phyloP scores from a whole-genome alignment of 35 echinoderm and acorn worm species.

The Diadema setosum region DNA sequence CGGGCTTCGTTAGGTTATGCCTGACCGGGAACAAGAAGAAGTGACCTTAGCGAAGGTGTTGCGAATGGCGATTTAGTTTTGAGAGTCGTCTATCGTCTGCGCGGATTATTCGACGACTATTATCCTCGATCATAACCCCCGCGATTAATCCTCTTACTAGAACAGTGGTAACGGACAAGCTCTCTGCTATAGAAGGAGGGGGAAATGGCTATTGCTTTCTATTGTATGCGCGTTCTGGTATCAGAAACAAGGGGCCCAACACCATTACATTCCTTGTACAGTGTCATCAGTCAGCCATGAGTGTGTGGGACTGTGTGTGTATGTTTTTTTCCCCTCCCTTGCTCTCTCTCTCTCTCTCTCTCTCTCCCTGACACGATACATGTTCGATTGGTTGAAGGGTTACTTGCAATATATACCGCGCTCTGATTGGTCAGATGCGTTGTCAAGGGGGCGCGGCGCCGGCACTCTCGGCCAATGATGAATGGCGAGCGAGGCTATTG shows the following conservation, averaged over 20 bases:
- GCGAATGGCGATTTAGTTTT: not conserved
- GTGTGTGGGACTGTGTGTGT: no score
- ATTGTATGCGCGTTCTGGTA: not conserved
- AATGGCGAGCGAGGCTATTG: not conserved
- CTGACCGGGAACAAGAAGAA: no score
- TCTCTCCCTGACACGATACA: not conserved
- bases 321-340: no score
- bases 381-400: not conserved
- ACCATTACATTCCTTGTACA: not conserved
- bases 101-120: not conserved
- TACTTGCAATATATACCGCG: not conserved
- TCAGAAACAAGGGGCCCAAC: not conserved
- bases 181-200: not conserved
- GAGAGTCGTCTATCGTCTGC: not conserved
- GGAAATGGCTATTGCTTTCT: not conserved
- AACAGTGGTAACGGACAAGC: not conserved
- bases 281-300: no score
- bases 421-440: not conserved
- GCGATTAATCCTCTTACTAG: constrained; percentile 4
- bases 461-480: constrained; percentile 17
- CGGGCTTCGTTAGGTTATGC: no score
- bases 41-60: constrained; percentile 15
- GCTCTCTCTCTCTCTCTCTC: no score
- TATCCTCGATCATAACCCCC: not conserved
- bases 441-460: not conserved